Evolutionary conservation across 2,888 invertebrate genomes (phyloP).

Genomic region (Ashinkailepas kermadecensis): DNA sequence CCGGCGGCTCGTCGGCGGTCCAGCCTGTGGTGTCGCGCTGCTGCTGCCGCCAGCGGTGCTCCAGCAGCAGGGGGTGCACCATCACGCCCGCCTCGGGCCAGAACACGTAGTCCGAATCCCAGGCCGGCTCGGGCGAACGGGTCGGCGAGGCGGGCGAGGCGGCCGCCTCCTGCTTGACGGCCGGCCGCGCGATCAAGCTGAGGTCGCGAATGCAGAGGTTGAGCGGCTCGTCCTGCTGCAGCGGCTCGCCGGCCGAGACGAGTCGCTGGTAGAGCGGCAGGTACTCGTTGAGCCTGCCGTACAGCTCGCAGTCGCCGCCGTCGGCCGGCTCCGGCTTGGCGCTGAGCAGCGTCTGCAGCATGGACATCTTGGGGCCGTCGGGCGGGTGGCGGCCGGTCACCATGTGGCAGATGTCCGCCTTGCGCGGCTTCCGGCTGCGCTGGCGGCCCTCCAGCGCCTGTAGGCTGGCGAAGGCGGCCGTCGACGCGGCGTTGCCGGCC

Average conservation of each 20-base stretch:
- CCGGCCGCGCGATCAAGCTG: slow-evolving; percentile 27
- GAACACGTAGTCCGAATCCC: slow-evolving; percentile 25
- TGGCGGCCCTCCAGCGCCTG: slow-evolving; percentile 67
- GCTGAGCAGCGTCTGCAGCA: slow-evolving; percentile 52
- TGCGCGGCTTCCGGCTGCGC: slow-evolving; percentile 80
- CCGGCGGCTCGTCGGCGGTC: neutral
- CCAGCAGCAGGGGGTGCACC: slow-evolving; percentile 27
- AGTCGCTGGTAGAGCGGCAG: slow-evolving; percentile 25
- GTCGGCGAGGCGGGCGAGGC: slow-evolving; percentile 24
- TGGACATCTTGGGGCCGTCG: slow-evolving; percentile 1
- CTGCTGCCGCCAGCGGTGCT: slow-evolving; percentile 25
- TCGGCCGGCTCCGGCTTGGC: slow-evolving; percentile 73
- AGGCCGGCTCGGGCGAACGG: slow-evolving; percentile 25
- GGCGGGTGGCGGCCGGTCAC: neutral
- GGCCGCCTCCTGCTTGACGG: slow-evolving; percentile 21
- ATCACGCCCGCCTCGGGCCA: slow-evolving; percentile 25
- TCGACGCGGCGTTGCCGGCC: slow-evolving; percentile 14
- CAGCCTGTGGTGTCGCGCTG: slow-evolving; percentile 18
- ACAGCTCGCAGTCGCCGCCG: slow-evolving; percentile 15
- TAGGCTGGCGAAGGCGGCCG: slow-evolving; percentile 23
- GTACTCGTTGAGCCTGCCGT: slow-evolving; percentile 20
- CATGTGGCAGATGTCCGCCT: slow-evolving; percentile 73
- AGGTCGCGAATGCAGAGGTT: slow-evolving; percentile 71
- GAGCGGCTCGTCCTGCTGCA: slow-evolving; percentile 59
- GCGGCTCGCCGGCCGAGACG: slow-evolving; percentile 25